phyloP scores from a whole-genome alignment of 2,113 vertebrate species.

The Gila orcuttii region DNA sequence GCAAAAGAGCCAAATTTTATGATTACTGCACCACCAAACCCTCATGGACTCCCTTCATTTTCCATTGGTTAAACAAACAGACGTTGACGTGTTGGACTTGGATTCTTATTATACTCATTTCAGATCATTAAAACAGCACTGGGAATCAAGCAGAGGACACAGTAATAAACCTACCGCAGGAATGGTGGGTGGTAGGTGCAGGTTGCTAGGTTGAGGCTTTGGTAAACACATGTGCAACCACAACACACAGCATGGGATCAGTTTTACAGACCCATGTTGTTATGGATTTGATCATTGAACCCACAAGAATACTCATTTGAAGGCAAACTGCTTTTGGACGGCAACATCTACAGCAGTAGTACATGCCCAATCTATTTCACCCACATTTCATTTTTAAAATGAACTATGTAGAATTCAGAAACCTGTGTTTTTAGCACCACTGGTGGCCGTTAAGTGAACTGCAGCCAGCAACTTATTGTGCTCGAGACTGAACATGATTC shows the following conservation, averaged over 20 bases:
- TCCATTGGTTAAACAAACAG: not conserved
- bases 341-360: constrained; percentile 22
- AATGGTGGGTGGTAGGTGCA: constrained; percentile 47
- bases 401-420: too few species aligned
- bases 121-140: constrained; percentile 32
- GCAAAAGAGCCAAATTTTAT: not conserved
- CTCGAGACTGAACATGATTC: too few species aligned
- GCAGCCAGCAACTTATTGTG: too few species aligned
- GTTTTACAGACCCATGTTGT: constrained; percentile 39
- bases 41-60: not conserved
- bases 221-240: constrained; percentile 37
- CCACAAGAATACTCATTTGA: constrained; percentile 18
- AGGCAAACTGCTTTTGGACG: constrained; percentile 5
- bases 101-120: not conserved
- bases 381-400: not conserved
- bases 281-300: constrained; percentile 38
- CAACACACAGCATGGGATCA: constrained; percentile 43
- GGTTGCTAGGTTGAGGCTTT: constrained; percentile 48
- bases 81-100: not conserved
- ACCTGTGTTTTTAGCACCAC: too few species aligned
- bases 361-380: not conserved
- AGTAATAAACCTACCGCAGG: constrained; percentile 31
- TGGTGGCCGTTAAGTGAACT: too few species aligned
- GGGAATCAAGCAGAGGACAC: constrained; percentile 37
- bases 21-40: not conserved